phyloP scores from a whole-genome alignment of 2,888 invertebrate genomes.

The Subacronicta megacephala region DNA sequence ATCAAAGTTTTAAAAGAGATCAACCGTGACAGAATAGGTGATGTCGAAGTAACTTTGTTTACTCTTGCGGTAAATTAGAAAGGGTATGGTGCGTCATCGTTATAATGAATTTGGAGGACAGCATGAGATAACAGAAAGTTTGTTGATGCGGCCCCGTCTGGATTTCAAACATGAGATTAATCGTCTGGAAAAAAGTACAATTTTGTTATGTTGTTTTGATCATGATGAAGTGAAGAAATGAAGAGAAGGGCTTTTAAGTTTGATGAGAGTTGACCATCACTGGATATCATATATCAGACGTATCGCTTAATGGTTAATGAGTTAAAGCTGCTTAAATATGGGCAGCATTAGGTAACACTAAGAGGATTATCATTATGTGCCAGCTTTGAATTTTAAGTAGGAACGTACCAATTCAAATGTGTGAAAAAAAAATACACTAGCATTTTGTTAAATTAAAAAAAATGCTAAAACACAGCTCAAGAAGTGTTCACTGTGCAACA shows the following conservation, averaged over 20 bases:
- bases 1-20: conserved; percentile 51
- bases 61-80: conserved; percentile 52
- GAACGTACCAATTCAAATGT: too few species aligned
- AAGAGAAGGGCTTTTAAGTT: not conserved
- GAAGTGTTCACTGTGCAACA: too few species aligned
- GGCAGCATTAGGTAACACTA: too few species aligned
- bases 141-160: conserved; percentile 11
- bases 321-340: too few species aligned
- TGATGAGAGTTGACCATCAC: too few species aligned
- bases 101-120: conserved; percentile 28
- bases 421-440: too few species aligned
- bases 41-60: conserved; percentile 42
- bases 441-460: too few species aligned
- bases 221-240: conserved; percentile 4
- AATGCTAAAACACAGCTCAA: too few species aligned
- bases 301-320: too few species aligned
- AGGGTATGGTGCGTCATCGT: conserved; percentile 40
- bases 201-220: conserved; percentile 1
- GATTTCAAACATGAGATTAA: conserved; percentile 23
- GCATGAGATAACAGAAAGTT: conserved; percentile 27
- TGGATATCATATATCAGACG: too few species aligned
- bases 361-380: too few species aligned
- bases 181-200: conserved; percentile 5
- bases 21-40: conserved; percentile 45
- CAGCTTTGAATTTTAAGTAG: too few species aligned